Percentiles rank a stretch among this genome's conserved stretches.
These are phyloP conservation scores for Psammodynastes pulverulentus DNA, from an alignment of 2,113 vertebrate genomes.

Conservation along the genomic window DNA sequence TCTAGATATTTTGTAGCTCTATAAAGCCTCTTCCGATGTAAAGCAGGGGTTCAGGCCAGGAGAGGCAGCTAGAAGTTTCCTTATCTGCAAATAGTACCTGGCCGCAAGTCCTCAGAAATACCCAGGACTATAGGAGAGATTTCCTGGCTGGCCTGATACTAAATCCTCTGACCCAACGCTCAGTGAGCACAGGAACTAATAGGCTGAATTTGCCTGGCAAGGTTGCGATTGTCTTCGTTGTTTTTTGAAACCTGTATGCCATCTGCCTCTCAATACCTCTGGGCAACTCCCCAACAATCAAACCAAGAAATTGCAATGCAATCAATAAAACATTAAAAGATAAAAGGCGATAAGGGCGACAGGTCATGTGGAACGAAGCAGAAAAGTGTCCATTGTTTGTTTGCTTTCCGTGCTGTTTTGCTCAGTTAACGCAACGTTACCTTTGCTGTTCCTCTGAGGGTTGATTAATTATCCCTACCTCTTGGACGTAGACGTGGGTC, in stretches of 20 bases:
- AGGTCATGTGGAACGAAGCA: not conserved
- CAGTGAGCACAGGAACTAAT: not conserved
- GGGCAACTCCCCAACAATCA: not conserved
- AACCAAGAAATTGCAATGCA: not conserved
- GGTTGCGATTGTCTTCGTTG: not conserved
- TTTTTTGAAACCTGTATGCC: not conserved
- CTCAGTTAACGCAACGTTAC: not conserved
- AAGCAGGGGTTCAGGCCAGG: not conserved
- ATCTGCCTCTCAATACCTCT: not conserved
- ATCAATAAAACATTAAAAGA: not conserved
- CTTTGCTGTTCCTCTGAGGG: not conserved
- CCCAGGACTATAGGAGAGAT: not conserved
- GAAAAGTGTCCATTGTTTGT: not conserved
- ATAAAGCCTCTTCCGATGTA: not conserved
- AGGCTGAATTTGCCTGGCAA: not conserved
- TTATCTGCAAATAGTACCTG: not conserved
- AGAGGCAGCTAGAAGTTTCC: not conserved
- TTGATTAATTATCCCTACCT: not conserved
- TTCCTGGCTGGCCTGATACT: not conserved
- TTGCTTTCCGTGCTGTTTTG: not conserved
- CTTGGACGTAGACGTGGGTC: not conserved
- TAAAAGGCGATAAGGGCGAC: not conserved
- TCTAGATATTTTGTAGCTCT: not conserved
- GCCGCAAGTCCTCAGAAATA: not conserved
- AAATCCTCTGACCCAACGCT: not conserved